Evolutionary conservation across 2,888 invertebrate species (phyloP).

Genomic region (Lasioglossum lativentre): DNA sequence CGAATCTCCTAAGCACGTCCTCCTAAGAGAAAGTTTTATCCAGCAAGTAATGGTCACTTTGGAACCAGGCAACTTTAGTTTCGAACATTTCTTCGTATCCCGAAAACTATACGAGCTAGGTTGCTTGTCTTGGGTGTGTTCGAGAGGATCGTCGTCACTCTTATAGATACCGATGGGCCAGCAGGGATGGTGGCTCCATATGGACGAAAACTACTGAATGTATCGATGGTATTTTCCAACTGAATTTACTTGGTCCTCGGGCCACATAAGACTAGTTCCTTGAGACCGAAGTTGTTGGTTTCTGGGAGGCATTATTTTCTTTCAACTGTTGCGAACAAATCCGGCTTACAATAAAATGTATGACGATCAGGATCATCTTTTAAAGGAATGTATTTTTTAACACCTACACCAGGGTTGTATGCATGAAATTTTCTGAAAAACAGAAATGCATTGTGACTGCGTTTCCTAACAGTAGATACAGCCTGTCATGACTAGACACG

Average conservation of each 20-base stretch:
- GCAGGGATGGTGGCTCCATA: not conserved
- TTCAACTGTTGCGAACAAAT: not conserved
- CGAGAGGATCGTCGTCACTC: not conserved
- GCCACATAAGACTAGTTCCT: not conserved
- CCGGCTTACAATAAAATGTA: not conserved
- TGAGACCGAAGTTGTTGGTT: not conserved
- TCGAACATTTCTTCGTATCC: not conserved
- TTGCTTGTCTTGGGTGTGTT: not conserved
- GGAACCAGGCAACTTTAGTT: conserved; percentile 4
- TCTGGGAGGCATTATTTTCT: not conserved
- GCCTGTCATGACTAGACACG: not conserved
- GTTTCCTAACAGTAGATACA: not conserved
- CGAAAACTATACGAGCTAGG: not conserved
- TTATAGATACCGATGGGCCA: not conserved
- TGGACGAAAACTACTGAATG: not conserved
- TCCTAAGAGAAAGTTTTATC: not conserved
- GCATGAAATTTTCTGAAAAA: not conserved
- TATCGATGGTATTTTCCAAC: not conserved
- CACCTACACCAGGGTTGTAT: not conserved
- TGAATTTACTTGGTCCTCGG: not conserved
- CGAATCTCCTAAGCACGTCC: not conserved
- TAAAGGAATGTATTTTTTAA: not conserved
- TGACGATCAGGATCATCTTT: not conserved
- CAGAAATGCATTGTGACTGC: not conserved
- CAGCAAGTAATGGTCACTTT: conserved; percentile 12